Base-by-base conservation (phyloP, 2,797 vertebrate species). In the Arrhamphus sclerolepis region DNA sequence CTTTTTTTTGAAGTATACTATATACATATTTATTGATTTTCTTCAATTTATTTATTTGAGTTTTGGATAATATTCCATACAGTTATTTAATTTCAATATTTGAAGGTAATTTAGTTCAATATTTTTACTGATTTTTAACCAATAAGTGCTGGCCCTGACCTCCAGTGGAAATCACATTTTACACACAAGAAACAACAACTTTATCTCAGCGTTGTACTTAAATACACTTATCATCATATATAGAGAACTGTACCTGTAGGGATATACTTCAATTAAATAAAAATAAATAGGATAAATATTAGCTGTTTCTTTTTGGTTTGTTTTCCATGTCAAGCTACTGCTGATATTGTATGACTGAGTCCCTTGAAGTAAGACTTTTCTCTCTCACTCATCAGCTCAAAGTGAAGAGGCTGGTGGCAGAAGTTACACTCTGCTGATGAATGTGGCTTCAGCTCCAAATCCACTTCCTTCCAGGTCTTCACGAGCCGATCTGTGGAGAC, bases 371-470 rank as follows among this genome's bases (percentile, higher is more conserved):
- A 97, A 26, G 94, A 93, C 54, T 83, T 92, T 82, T 98, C 95
- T 39, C 94, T 74, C 66, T 96, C 96, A 11, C 92, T 96, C 95
- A 98, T 98, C 61, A 92, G 80, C 87, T 97, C 93, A 1, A 98
- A 95, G 76, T 98, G 95, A 18, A 98, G 89, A 0, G 96, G 95
- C 79, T 92, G 89, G 58, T 89, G 88, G 79, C 96, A 98, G 87
- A 98, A 95, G 87, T 94, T 94, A 52, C 97, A 98, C 78, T 97
- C 94, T 0, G 90, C 95, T 0, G 95, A 94, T 0, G 95, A 92
- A 77, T 93, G 95, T 0, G 94, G 92, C 64, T 89, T 94, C 70
- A 95, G 88, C 41, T 93, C 88, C 89, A 98, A 77, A 7, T 93
- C 94, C 65, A 92, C 93, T 54, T 89, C 91, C 63, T 92, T 94